Conservation (phyloP, 2,797 vertebrate species). For the Cuculus canorus region DNA sequence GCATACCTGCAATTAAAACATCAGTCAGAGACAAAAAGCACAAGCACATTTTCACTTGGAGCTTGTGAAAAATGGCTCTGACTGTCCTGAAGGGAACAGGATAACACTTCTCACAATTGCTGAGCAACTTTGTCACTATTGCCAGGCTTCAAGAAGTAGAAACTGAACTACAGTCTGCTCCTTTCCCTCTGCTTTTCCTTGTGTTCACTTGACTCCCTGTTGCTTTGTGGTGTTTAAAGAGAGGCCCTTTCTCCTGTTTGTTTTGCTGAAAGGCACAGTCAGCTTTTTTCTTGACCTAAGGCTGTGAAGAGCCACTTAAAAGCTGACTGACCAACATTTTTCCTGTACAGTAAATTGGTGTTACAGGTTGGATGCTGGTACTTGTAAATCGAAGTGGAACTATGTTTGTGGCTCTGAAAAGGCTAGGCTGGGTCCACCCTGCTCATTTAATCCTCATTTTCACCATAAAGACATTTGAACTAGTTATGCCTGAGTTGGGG, state of each 20-base stretch:
- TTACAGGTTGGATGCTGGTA: background rate
- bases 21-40: background rate
- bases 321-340: background rate
- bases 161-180: rapidly evolving
- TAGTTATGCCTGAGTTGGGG: background rate
- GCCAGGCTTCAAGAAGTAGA: background rate
- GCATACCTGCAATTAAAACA: background rate
- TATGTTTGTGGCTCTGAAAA: background rate
- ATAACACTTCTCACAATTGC: background rate
- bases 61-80: background rate
- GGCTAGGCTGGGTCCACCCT: background rate
- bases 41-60: background rate
- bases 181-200: background rate
- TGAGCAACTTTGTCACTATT: background rate
- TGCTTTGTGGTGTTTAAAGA: background rate
- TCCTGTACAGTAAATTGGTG: background rate
- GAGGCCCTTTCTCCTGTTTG: background rate
- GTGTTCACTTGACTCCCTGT: background rate
- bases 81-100: background rate
- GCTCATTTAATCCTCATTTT: background rate
- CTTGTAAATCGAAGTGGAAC: background rate
- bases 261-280: background rate
- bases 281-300: background rate
- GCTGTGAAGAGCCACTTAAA: background rate
- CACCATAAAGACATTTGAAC: background rate